Conservation (phyloP, 2,113 vertebrate genomes). For the Aptenodytes forsteri region DNA sequence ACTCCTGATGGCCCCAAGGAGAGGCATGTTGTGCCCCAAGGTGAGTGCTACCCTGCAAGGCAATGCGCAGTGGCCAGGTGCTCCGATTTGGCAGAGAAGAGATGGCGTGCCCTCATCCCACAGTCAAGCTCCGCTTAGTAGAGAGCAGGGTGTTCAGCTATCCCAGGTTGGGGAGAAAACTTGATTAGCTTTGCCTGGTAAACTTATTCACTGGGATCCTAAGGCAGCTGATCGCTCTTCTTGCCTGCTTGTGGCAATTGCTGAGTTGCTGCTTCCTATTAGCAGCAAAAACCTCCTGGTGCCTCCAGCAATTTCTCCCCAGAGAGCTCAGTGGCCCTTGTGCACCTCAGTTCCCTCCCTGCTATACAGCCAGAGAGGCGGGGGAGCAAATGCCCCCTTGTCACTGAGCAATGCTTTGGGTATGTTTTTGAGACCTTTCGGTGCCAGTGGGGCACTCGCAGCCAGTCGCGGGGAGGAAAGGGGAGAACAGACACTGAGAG, state of each 20-base stretch:
- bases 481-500: neutral
- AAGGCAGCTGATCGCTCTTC: neutral
- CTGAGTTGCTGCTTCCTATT: neutral
- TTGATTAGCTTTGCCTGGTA: neutral
- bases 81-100: neutral
- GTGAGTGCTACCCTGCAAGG: neutral
- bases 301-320: neutral
- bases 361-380: neutral
- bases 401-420: neutral
- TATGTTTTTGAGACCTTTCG: neutral
- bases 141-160: neutral
- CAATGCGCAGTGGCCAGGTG: accelerated
- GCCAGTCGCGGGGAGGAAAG: accelerated
- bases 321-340: neutral
- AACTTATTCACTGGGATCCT: neutral
- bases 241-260: neutral
- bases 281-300: neutral
- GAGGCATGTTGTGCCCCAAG: neutral
- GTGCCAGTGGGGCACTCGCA: neutral
- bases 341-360: accelerated
- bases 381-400: neutral
- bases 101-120: neutral
- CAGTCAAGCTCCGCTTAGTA: neutral
- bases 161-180: neutral
- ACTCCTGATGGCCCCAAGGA: neutral